A percentile compares a stretch with the other conserved stretches of the same genome.
Evolutionary conservation across 1,140 invertebrate species (phyloP).

Genomic region (Drosophila suzukii): DNA sequence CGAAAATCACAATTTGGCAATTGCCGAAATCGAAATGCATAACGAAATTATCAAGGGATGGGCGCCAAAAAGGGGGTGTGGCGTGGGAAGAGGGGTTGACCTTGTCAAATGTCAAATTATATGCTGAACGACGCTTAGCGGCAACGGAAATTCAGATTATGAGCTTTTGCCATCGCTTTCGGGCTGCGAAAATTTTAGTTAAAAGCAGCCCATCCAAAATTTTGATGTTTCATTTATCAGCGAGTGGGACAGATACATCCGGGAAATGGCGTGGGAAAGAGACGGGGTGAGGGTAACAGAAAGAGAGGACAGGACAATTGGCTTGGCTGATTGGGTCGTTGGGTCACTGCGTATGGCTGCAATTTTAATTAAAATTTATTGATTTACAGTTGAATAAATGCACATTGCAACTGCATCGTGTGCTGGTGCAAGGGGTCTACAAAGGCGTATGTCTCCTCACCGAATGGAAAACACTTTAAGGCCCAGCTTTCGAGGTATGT

Average conservation of each 20-base stretch:
- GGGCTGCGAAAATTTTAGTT: constrained; percentile 51
- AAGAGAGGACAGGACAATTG: constrained; percentile 53
- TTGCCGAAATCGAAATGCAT: constrained; percentile 77
- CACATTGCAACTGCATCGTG: constrained; percentile 53
- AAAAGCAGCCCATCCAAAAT: constrained; percentile 41
- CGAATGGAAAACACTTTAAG: constrained; percentile 6
- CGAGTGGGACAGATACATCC: neutral
- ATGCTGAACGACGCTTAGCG: constrained; percentile 68
- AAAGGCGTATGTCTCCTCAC: constrained; percentile 7
- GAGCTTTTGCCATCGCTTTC: constrained; percentile 51
- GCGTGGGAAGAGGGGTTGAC: constrained; percentile 9
- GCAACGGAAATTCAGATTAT: constrained; percentile 75
- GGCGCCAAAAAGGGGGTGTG: neutral
- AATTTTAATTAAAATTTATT: constrained; percentile 83
- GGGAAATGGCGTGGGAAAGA: neutral
- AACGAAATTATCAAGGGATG: constrained; percentile 60
- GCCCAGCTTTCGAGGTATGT: neutral
- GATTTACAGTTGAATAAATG: constrained; percentile 82
- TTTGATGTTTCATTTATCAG: constrained; percentile 62
- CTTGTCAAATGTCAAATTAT: constrained; percentile 79
- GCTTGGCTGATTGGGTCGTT: constrained; percentile 46
- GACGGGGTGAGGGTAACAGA: neutral
- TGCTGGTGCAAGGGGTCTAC: constrained; percentile 4
- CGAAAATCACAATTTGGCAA: constrained; percentile 57
- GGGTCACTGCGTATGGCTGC: constrained; percentile 62